Evolutionary conservation across 1,140 invertebrate species (phyloP), one percentile per base, ranked within the genome.

Genomic region (Ptiloglossa arizonensis): DNA sequence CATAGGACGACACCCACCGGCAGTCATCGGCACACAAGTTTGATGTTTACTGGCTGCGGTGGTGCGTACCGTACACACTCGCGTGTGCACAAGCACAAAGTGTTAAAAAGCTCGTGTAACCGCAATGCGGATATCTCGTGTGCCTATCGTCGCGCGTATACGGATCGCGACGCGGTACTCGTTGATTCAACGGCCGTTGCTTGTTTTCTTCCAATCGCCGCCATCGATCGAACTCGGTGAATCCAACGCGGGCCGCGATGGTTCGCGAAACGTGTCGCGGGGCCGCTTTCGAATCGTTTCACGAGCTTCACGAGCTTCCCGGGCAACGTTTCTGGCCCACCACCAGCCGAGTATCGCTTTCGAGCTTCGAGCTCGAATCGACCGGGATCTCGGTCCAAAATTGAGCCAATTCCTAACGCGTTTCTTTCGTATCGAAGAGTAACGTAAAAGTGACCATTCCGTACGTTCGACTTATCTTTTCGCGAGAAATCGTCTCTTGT

Each of bases 91-190:
- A n/a, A 38, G 74, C 41, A 68, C 81, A 68, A 82, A 66, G 48
- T 74, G 77, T 79, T 83, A 79, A 83, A 83, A 83, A 83, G 68
- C 66, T 72, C 76, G 52, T 79, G 82, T 84, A 85, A 87, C 86
- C 86, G 86, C 86, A 87, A 87, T 87, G 86, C 86, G 83, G 86
- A 87, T 85, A 76, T 87, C 85, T 83, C 75, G 73, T 71, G 72
- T 72, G 81, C 57, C 76, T 76, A 76, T 70, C 60, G 81, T 72
- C 71, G 72, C 77, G 71, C 74, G 71, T 81, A 83, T 32, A 78
- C 71, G 56, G 52, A 54, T 76, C 71, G 48, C 38, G 54, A 54
- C 74, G 50, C 9, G 59, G 44, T 29, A 22, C 48, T 27, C 71
- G 41, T 27, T 44, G 63, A 48, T 59, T 68, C 73, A 44, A 29